Percentiles rank a stretch among this genome's conserved stretches.
phyloP scores from a whole-genome alignment of 2,888 invertebrate genomes.

The Caenorhabditis sinica region DNA sequence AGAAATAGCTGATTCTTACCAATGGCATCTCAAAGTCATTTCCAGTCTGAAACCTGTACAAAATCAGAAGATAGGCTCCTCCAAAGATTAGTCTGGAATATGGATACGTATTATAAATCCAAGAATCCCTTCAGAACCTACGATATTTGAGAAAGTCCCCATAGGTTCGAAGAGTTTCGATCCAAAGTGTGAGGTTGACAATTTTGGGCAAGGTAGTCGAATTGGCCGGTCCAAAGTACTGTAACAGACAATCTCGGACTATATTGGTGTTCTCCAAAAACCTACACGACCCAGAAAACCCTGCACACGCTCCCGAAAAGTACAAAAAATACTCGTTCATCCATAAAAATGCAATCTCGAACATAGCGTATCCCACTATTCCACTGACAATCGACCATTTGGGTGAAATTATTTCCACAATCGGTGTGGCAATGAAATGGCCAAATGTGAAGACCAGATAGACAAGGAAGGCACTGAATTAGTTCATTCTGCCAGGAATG shows the following conservation, averaged over 20 bases:
- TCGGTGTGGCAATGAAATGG: constrained; percentile 65
- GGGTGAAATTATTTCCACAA: constrained; percentile 64
- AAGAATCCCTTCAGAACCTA: background rate
- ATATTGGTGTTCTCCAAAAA: background rate
- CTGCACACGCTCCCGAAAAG: constrained; percentile 59
- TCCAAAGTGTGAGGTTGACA: constrained; percentile 52
- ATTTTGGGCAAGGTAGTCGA: constrained; percentile 66
- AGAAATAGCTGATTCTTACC: constrained; percentile 15
- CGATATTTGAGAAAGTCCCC: constrained; percentile 63
- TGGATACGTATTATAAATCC: background rate
- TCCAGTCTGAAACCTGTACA: constrained; percentile 53
- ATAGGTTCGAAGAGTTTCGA: constrained; percentile 57
- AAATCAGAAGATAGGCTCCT: constrained; percentile 45
- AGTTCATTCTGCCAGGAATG: too few relatives aligned
- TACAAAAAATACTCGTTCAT: constrained; percentile 62
- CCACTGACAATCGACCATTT: constrained; percentile 66
- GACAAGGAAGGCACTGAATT: constrained; percentile 46
- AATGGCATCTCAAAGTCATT: constrained; percentile 54
- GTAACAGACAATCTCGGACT: background rate
- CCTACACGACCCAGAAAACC: constrained; percentile 62
- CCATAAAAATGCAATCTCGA: constrained; percentile 52
- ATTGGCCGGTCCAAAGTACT: constrained; percentile 67
- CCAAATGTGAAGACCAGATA: constrained; percentile 65
- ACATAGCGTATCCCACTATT: constrained; percentile 59
- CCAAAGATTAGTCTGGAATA: constrained; percentile 50